Evolutionary conservation across 2,797 vertebrate species (phyloP), one percentile per base, ranked within the genome.

Genomic region (Psittacula derbiana): DNA sequence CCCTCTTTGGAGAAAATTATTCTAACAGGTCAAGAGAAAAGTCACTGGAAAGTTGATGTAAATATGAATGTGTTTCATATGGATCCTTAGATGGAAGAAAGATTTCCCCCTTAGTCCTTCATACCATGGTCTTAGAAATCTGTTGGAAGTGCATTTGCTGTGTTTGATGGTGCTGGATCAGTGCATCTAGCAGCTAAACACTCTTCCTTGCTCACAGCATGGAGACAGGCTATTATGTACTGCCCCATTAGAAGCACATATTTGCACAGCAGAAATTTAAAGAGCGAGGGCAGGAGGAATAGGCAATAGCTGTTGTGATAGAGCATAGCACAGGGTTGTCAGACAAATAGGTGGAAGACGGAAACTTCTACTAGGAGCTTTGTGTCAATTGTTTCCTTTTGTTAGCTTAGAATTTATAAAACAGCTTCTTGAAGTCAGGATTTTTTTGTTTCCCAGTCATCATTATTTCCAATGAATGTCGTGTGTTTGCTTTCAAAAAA

Each of bases 161-260:
- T 25, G 23, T 90, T 57, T 61, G 38, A 24, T 81, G 31, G 7
- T 85, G 21, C 25, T 41, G 14, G 47, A 40, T 33, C 24, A 41
- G 28, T 25, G 38, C 11, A 15, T 61, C 67, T 46, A 58, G 57
- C 15, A 72, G 31, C 44, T 66, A 20, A 43, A 57, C 0, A 0
- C 19, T 81, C 28, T 69, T 47, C 30, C 23, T 62, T 57, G 5
- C 19, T 31, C 36, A 12, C 11, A 86, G 44, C 12, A 23, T 7
- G 27, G 49, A 24, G 41, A 30, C 17, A 43, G n/a, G 23, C 31
- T 58, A 5, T 19, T 58, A 5, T 19, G 46, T 38, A 16, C 21
- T 43, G 19, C 41, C 36, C 49, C 0, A 0, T 50, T 27, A 23
- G 11, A 2, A 70, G 12, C 8, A 8, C 36, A 0, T 38, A 10